These are phyloP conservation scores for Poicephalus gulielmi DNA, from an alignment of 2,113 vertebrate species.

Conservation along the genomic window DNA sequence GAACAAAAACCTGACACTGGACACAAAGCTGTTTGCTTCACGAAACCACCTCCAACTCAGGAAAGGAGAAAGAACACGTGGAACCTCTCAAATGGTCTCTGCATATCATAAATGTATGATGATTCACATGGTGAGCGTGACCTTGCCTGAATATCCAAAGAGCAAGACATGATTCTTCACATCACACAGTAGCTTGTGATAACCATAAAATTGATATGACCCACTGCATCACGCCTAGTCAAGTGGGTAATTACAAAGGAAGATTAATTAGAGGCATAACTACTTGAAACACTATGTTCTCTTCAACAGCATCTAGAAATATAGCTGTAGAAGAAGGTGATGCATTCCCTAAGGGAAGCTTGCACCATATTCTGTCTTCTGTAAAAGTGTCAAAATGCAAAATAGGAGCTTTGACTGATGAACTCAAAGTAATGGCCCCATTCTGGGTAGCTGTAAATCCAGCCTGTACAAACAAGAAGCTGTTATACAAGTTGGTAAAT, in stretches of 20 bases:
- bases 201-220: background rate
- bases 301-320: background rate
- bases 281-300: background rate
- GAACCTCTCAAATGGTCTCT: background rate
- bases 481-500: background rate
- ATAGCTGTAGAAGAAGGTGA: background rate
- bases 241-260: slow-evolving; percentile 4
- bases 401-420: background rate
- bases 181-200: background rate
- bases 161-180: background rate
- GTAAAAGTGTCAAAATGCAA: background rate
- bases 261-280: background rate
- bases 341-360: background rate
- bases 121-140: background rate
- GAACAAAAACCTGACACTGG: background rate
- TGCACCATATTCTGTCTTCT: background rate
- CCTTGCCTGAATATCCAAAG: background rate
- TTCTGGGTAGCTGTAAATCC: background rate
- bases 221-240: background rate
- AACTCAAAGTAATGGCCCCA: background rate
- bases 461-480: background rate
- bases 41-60: background rate
- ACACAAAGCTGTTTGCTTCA: background rate
- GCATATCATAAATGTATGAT: rapidly evolving
- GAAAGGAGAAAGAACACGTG: background rate